Percentiles rank a stretch among this genome's conserved stretches.
phyloP scores from a whole-genome alignment of 2,797 vertebrate species.

The Myotis daubentonii region DNA sequence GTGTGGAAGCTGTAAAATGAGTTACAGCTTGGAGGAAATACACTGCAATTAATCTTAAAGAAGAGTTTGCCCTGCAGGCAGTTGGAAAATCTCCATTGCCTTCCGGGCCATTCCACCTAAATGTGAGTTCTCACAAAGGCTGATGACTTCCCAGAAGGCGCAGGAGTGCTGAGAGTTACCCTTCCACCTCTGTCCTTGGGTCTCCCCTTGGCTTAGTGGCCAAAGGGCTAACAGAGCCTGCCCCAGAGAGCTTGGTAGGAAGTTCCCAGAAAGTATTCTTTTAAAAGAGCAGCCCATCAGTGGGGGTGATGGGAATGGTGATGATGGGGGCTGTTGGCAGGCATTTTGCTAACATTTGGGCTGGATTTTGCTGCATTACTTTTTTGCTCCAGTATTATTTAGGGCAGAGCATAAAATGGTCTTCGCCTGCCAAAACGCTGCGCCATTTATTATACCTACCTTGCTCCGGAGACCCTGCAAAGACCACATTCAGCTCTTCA shows the following conservation, averaged over 20 bases:
- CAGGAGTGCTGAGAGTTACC: background rate
- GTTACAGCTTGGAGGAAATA: conserved; percentile 9
- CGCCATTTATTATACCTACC: background rate
- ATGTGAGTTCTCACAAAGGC: background rate
- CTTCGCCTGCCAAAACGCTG: background rate
- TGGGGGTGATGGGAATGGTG: background rate
- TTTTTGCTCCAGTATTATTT: background rate
- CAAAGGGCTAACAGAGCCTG: background rate
- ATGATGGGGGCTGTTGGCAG: background rate
- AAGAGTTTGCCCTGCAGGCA: background rate
- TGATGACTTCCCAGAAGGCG: background rate
- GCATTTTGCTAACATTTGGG: background rate
- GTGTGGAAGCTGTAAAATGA: conserved; percentile 11
- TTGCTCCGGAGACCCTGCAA: background rate
- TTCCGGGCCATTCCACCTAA: background rate
- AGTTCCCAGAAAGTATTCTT: background rate
- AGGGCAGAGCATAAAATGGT: background rate
- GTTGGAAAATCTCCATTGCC: background rate
- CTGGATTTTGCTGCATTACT: background rate
- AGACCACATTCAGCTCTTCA: background rate
- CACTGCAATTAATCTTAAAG: conserved; percentile 2
- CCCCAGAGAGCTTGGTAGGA: background rate
- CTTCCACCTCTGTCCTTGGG: background rate
- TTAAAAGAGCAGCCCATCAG: background rate
- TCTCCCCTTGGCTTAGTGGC: background rate